Conservation (phyloP, 2,113 vertebrate species). For the Arenaria interpres region DNA sequence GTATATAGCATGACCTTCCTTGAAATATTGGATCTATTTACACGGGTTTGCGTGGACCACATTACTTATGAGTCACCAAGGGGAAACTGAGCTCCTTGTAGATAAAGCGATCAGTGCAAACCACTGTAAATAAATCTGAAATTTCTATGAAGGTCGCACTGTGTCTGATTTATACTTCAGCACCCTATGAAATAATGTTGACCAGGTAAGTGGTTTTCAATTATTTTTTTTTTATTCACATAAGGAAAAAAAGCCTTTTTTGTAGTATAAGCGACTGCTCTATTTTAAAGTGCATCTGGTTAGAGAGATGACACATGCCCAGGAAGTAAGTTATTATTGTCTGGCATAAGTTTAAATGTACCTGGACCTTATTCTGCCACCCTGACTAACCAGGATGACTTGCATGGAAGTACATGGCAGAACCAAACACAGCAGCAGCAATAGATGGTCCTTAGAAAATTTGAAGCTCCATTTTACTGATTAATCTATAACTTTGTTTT, state of each 20-base stretch:
- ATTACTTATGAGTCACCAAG: conserved; percentile 80
- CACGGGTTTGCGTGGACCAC: conserved; percentile 72
- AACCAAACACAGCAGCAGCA: background rate
- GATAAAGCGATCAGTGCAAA: conserved; percentile 79
- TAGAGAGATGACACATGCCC: conserved; percentile 33
- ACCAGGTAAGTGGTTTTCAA: conserved; percentile 79
- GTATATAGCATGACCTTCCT: conserved; percentile 76
- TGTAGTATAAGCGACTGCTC: conserved; percentile 14
- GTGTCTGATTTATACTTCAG: conserved; percentile 76
- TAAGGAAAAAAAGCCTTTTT: background rate
- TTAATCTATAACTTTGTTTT: background rate
- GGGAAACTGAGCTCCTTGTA: conserved; percentile 73
- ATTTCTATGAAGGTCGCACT: conserved; percentile 79
- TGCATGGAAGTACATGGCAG: background rate
- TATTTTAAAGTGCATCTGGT: conserved; percentile 43
- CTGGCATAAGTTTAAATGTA: background rate
- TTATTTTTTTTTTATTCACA: conserved; percentile 31
- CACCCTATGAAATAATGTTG: conserved; percentile 77
- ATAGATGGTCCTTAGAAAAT: background rate
- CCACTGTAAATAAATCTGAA: conserved; percentile 83
- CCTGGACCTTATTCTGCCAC: background rate
- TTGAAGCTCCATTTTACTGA: background rate
- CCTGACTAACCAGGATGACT: background rate
- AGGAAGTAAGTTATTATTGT: conserved; percentile 46
- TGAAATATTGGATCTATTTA: conserved; percentile 84